phyloP scores from a whole-genome alignment of 2,113 vertebrate genomes.

The Tympanuchus pallidicinctus region DNA sequence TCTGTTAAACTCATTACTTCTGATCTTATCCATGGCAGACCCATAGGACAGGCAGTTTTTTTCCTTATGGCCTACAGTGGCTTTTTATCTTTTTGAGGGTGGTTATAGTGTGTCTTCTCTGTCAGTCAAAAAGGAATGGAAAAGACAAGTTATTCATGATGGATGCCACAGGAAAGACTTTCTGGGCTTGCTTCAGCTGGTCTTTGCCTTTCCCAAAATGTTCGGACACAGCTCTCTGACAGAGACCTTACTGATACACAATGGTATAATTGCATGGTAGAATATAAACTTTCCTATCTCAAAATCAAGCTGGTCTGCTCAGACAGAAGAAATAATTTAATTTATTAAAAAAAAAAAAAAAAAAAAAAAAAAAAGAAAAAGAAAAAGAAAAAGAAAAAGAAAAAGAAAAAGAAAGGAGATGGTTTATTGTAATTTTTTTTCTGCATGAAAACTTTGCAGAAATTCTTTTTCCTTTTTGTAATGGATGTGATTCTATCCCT shows the following conservation, averaged over 20 bases:
- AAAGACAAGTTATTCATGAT: neutral
- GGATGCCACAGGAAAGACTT: neutral
- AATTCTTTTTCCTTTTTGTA: neutral
- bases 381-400: too few relatives aligned
- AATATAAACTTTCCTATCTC: neutral
- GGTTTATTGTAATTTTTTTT: neutral
- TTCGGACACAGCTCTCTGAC: neutral
- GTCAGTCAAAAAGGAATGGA: neutral
- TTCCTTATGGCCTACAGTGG: neutral
- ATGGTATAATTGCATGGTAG: neutral
- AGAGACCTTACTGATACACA: neutral
- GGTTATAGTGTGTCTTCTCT: neutral
- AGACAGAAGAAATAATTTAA: neutral
- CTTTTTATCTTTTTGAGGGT: neutral
- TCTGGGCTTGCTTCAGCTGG: accelerated
- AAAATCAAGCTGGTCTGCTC: neutral
- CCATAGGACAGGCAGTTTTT: neutral
- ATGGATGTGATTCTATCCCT: neutral
- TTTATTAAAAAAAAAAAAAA: neutral
- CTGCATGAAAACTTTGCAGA: neutral
- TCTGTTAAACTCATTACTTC: neutral
- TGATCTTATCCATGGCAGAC: neutral
- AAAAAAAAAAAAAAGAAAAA: neutral
- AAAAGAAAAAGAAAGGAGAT: neutral
- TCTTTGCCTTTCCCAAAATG: neutral